Conservation (phyloP, 1,140 invertebrate species). For the Orussus abietinus region DNA sequence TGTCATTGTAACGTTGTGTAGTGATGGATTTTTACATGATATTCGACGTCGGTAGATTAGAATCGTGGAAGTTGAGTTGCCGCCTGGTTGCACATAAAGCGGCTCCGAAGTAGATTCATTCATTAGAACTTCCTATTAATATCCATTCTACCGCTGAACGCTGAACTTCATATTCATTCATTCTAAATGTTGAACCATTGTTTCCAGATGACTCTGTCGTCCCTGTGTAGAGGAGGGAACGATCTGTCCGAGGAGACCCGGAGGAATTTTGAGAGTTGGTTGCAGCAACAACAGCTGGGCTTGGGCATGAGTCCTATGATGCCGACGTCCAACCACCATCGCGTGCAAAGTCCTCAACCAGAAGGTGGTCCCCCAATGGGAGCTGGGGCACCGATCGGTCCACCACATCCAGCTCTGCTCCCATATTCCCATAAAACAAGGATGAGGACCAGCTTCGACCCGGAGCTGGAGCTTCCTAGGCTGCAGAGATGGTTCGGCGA, state of each 20-base stretch:
- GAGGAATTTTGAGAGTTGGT: constrained; percentile 68
- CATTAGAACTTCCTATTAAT: too few relatives aligned
- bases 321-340: constrained; percentile 48
- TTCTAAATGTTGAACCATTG: too few relatives aligned
- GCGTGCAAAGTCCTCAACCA: constrained; percentile 44
- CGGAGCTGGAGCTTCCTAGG: constrained; percentile 90
- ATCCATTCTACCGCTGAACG: too few relatives aligned
- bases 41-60: too few relatives aligned
- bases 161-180: background rate
- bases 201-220: constrained; percentile 71
- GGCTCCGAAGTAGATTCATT: too few relatives aligned
- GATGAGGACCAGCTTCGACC: constrained; percentile 91
- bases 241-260: constrained; percentile 72
- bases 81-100: too few relatives aligned
- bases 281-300: constrained; percentile 56
- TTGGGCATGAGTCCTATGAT: constrained; percentile 54
- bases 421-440: constrained; percentile 81
- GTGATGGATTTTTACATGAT: too few relatives aligned
- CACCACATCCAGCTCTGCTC: constrained; percentile 66
- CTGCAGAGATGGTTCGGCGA: constrained; percentile 93
- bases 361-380: too few relatives aligned
- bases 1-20: too few relatives aligned
- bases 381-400: too few relatives aligned
- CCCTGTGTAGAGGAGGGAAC: constrained; percentile 68
- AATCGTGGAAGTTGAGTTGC: too few relatives aligned